Percentiles rank a stretch among this genome's conserved stretches.
phyloP scores from a whole-genome alignment of 2,888 invertebrate genomes.

The Sminthurinus aureus region DNA sequence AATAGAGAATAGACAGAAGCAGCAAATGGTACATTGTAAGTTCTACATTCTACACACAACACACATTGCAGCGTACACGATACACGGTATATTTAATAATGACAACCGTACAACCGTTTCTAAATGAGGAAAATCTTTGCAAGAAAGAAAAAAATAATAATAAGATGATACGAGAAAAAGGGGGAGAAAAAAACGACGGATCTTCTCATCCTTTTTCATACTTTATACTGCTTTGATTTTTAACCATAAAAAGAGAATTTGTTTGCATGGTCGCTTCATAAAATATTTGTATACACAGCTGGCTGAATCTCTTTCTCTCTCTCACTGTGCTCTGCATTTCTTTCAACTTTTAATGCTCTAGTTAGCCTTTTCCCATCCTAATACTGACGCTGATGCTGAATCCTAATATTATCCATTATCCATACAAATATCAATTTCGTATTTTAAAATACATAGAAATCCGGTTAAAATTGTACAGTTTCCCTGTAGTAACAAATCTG shows the following conservation, averaged over 20 bases:
- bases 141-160: constrained; percentile 2
- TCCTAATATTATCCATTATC: no score
- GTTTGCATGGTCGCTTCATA: constrained; percentile 28
- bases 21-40: background rate
- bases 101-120: constrained; percentile 27
- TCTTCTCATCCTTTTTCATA: constrained; percentile 22
- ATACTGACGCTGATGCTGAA: no score
- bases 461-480: no score
- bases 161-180: background rate
- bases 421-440: no score
- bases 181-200: constrained; percentile 1
- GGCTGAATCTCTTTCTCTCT: background rate
- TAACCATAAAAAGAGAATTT: constrained; percentile 20
- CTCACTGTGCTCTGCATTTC: no score
- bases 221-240: background rate
- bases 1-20: constrained; percentile 7
- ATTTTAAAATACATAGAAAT: no score
- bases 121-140: constrained; percentile 24
- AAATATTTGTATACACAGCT: constrained; percentile 51
- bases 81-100: background rate
- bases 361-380: constrained; percentile 6
- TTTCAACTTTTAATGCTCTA: constrained; percentile 18
- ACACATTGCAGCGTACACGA: no score
- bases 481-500: no score
- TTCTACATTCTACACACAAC: no score